Evolutionary conservation across 1,140 invertebrate genomes (phyloP).

Genomic region (Camponotus vicinus): DNA sequence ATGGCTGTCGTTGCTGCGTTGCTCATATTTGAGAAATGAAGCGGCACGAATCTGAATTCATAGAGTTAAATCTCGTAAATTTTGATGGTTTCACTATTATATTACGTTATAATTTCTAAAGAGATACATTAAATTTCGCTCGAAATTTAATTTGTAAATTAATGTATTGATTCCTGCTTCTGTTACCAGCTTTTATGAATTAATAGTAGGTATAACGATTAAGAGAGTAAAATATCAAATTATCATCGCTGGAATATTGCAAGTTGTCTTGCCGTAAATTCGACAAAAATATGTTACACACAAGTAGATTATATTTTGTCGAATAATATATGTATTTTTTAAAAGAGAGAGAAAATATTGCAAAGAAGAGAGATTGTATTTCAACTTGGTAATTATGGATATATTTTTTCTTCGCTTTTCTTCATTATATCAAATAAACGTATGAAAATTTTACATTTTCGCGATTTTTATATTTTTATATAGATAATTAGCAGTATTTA

Average conservation of each 20-base stretch:
- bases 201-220: conserved; percentile 5
- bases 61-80: conserved; percentile 44
- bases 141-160: conserved; percentile 47
- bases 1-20: conserved; percentile 29
- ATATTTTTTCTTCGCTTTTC: not conserved
- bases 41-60: conserved; percentile 32
- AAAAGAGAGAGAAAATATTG: not conserved
- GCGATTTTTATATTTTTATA: conserved; percentile 31
- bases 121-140: conserved; percentile 12
- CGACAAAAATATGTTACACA: not conserved
- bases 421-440: not conserved
- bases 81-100: conserved; percentile 43
- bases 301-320: not conserved
- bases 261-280: not conserved
- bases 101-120: conserved; percentile 33
- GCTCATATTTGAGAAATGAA: conserved; percentile 42
- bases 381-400: not conserved
- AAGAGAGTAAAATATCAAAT: not conserved
- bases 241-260: not conserved
- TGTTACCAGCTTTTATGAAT: conserved; percentile 16
- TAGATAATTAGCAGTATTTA: too few relatives aligned
- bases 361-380: not conserved
- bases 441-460: conserved; percentile 7
- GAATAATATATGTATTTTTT: not conserved
- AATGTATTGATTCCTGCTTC: conserved; percentile 16